phyloP scores from a whole-genome alignment of 2,797 vertebrate species.

The Sebastes jordani region DNA sequence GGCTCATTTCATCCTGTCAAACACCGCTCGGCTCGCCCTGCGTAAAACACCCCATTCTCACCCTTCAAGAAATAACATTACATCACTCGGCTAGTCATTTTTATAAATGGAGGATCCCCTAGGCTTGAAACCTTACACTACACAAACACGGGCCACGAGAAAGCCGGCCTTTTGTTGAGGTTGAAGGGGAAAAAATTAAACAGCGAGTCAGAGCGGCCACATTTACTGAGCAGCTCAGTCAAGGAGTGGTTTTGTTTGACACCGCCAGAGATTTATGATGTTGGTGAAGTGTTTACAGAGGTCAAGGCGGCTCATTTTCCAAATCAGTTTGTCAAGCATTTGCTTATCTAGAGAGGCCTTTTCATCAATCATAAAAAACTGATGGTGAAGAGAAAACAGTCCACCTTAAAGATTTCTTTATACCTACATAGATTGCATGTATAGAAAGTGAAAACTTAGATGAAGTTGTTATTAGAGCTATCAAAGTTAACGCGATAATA shows the following conservation, averaged over 20 bases:
- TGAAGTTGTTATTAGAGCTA: neutral
- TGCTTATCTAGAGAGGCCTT: slow-evolving; percentile 75
- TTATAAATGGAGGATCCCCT: slow-evolving; percentile 85
- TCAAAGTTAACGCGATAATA: too few species aligned
- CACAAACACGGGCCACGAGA: slow-evolving; percentile 87
- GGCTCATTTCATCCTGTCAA: slow-evolving; percentile 81
- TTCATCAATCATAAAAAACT: slow-evolving; percentile 66
- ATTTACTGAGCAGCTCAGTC: slow-evolving; percentile 58
- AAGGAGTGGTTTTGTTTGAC: slow-evolving; percentile 74
- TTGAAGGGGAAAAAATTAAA: slow-evolving; percentile 63
- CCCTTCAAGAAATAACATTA: slow-evolving; percentile 91
- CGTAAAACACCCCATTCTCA: slow-evolving; percentile 84
- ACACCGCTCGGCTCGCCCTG: slow-evolving; percentile 81
- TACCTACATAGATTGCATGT: neutral
- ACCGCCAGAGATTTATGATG: slow-evolving; percentile 75
- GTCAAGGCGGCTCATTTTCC: slow-evolving; percentile 75
- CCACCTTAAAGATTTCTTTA: slow-evolving; percentile 14
- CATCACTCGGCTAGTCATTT: slow-evolving; percentile 85
- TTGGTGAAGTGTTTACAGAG: slow-evolving; percentile 74
- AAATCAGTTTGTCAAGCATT: slow-evolving; percentile 78
- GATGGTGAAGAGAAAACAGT: slow-evolving; percentile 17
- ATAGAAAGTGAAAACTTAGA: neutral
- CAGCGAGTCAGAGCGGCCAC: slow-evolving; percentile 53
- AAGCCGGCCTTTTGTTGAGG: slow-evolving; percentile 85
- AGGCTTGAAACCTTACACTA: slow-evolving; percentile 89